phyloP scores from a whole-genome alignment of 2,797 vertebrate genomes.

The Meda fulgida region DNA sequence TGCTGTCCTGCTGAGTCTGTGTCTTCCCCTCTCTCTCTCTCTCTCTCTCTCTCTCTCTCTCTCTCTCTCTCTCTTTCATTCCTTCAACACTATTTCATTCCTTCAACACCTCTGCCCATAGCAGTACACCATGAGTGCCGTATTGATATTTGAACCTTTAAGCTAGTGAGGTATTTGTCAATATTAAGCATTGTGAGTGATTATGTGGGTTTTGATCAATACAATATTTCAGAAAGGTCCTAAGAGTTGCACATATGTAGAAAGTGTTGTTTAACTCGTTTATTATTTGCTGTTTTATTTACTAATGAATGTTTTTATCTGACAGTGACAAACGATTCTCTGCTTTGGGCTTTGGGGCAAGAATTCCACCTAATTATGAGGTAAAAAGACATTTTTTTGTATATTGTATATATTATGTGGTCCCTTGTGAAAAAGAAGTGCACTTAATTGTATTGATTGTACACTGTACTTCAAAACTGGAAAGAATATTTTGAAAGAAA shows the following conservation, averaged over 20 bases:
- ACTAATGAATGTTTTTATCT: conserved; percentile 18
- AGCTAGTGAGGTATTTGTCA: background rate
- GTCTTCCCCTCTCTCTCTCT: conserved; percentile 20
- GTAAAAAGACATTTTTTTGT: conserved; percentile 70
- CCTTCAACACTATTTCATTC: conserved; percentile 46
- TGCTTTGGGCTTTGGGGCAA: conserved; percentile 94
- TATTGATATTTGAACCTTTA: background rate
- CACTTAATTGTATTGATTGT: background rate
- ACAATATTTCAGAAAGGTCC: background rate
- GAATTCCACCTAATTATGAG: conserved; percentile 96
- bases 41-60: conserved; percentile 30
- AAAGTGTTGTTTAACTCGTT: background rate
- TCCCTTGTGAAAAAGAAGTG: conserved; percentile 1
- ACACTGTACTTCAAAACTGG: background rate
- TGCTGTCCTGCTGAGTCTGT: conserved; percentile 47
- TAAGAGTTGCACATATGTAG: background rate
- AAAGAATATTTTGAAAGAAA: no score
- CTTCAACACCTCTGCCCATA: conserved; percentile 4
- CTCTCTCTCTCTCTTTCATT: conserved; percentile 45
- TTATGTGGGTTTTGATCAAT: background rate
- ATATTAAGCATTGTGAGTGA: background rate
- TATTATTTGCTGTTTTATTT: background rate
- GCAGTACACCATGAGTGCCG: background rate
- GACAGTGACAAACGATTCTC: conserved; percentile 94
- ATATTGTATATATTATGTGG: conserved; percentile 22